Evolutionary conservation across 2,888 invertebrate species (phyloP).

Genomic region (Cerceris ruficornis): DNA sequence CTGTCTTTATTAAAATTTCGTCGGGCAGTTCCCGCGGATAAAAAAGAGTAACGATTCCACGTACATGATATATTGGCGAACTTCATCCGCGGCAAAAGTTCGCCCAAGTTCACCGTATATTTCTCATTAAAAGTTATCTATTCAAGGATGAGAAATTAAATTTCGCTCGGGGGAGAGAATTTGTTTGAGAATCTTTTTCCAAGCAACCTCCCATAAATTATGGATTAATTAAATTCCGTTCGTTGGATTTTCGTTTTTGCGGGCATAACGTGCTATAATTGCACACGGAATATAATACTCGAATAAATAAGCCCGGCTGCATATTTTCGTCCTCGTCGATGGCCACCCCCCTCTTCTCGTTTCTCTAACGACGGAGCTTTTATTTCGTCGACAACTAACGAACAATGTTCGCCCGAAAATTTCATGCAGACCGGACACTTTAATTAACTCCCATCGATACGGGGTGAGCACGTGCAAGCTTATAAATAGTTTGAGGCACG

Average conservation of each 20-base stretch:
- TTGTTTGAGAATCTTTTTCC: conserved; percentile 25
- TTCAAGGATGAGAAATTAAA: conserved; percentile 42
- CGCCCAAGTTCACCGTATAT: conserved; percentile 17
- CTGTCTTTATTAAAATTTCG: neutral
- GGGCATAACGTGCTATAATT: conserved; percentile 12
- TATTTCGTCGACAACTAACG: conserved; percentile 11
- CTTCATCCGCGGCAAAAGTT: conserved; percentile 8
- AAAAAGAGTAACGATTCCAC: conserved; percentile 25
- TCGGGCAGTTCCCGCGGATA: neutral
- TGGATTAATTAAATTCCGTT: conserved; percentile 21
- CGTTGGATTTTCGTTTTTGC: neutral
- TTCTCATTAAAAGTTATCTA: conserved; percentile 48
- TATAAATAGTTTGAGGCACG: conserved; percentile 53
- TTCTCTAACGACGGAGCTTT: conserved; percentile 10
- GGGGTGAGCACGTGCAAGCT: conserved; percentile 31
- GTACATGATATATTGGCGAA: conserved; percentile 20
- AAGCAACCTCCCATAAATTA: conserved; percentile 28
- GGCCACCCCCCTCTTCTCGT: neutral
- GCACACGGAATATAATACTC: conserved; percentile 1
- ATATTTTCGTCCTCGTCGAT: neutral
- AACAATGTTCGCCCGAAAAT: conserved; percentile 34
- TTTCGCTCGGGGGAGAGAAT: conserved; percentile 21
- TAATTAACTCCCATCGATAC: conserved; percentile 59
- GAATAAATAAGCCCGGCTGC: conserved; percentile 23
- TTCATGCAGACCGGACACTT: conserved; percentile 29